Conservation (phyloP, 2,797 vertebrate species). For the Notamacropus eugenii region DNA sequence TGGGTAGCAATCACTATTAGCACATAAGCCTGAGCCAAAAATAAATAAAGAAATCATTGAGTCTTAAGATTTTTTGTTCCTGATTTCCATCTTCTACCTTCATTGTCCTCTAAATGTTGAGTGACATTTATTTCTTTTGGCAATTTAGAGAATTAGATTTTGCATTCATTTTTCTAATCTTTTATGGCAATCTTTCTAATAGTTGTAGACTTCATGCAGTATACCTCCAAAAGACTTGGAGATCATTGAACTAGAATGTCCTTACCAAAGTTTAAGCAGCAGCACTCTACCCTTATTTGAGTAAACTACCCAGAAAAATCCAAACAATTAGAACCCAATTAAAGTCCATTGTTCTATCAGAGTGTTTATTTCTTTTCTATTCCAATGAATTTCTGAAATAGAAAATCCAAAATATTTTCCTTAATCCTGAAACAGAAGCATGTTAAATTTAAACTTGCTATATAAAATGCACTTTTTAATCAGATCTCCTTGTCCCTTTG, state of each 20-base stretch:
- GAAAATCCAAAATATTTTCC: not conserved
- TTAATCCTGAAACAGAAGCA: not conserved
- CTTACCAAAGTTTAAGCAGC: not conserved
- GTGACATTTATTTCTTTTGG: slow-evolving; percentile 5
- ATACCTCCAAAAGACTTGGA: not conserved
- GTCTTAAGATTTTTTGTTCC: not conserved
- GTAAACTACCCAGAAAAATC: not conserved
- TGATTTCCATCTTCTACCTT: not conserved
- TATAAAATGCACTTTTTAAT: not conserved
- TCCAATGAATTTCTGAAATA: not conserved
- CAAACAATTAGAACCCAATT: not conserved
- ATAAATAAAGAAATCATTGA: not conserved
- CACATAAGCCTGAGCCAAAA: not conserved
- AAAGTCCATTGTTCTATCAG: not conserved
- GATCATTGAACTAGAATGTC: not conserved
- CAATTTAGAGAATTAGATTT: slow-evolving; percentile 38
- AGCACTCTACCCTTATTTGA: not conserved
- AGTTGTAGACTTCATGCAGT: not conserved
- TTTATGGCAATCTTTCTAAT: not conserved
- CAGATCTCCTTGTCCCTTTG: not conserved
- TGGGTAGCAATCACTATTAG: not conserved
- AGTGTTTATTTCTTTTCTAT: not conserved
- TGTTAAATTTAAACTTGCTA: not conserved
- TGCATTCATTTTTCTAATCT: slow-evolving; percentile 9
- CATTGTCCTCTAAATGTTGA: not conserved